A percentile compares a stretch with the other conserved stretches of the same genome.
phyloP scores from a whole-genome alignment of 2,113 vertebrate species.

The Anser cygnoides region DNA sequence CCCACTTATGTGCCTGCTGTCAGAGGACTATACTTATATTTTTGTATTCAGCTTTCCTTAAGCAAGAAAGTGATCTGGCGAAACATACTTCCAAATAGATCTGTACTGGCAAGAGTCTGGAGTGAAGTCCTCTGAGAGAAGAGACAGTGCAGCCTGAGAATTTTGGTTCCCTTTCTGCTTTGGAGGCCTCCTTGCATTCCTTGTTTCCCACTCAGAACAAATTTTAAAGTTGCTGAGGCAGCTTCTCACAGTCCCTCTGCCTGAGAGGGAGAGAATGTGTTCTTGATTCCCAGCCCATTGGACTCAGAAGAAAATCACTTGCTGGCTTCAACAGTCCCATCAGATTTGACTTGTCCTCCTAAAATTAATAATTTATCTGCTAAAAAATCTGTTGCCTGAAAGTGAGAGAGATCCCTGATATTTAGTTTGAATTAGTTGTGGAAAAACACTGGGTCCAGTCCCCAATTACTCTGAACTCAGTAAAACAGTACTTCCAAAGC shows the following conservation, averaged over 20 bases:
- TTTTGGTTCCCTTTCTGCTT: conserved; percentile 11
- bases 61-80: neutral
- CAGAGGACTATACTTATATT: neutral
- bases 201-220: neutral
- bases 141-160: neutral
- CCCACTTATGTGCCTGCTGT: neutral
- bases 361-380: neutral
- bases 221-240: conserved; percentile 33
- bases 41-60: neutral
- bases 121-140: neutral
- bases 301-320: neutral
- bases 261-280: neutral
- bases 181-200: conserved; percentile 20
- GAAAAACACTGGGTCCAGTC: neutral
- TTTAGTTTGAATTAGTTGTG: neutral
- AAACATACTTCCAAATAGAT: neutral
- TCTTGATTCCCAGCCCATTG: neutral
- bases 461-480: neutral
- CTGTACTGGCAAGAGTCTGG: neutral
- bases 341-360: neutral
- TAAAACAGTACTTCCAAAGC: neutral
- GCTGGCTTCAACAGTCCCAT: neutral
- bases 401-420: neutral
- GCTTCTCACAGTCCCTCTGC: neutral
- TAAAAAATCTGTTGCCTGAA: neutral